Base-by-base conservation (phyloP, 2,797 vertebrate genomes). In the Channa striata region DNA sequence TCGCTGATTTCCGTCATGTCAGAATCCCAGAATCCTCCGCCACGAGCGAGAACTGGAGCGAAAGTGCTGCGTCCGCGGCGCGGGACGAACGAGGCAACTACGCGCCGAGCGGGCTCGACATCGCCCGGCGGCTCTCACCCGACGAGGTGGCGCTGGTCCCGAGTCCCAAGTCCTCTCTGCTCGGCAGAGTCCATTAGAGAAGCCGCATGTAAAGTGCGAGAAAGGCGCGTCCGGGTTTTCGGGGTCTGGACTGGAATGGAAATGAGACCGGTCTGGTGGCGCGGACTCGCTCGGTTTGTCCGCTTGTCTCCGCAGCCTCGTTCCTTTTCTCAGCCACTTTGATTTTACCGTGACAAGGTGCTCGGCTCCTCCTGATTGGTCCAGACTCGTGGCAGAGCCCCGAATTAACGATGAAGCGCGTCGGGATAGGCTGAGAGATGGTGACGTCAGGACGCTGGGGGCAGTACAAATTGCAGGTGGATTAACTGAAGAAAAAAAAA, bases 1-100 rank as follows among this genome's bases (percentile, higher is more conserved):
- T 96, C 95, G 72, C 87, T 95, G 77, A 95, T 96, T 87, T 97
- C 96, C 48, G 96, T 97, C 96, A 97, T 96, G 67, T 81, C 58
- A 20, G 21, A n/a, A 8, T 59, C n/a, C 17, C 6, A 37, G 64
- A 73, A 66, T 1, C 8, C 14, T 71, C 60, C 65, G 63, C 59
- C 37, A 17, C 11, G 30, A 12, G 42, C 48, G 51, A 62, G n/a
- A 21, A 52, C 37, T 68, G 39, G n/a, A 2, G 37, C n/a, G n/a
- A 43, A 70, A 70, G 0, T 46, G 34, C 20, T 39, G 49, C 64
- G 75, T 87, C 84, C 85, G 78, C 57, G 39, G 46, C 14, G 59
- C 50, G 8, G 36, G 49, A 50, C 14, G 20, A 6, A 8, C 0
- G 5, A 11, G 4, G 25, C 9, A 50, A 68, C 69, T 75, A 74